A percentile compares a stretch with the other conserved stretches of the same genome.
phyloP scores from a whole-genome alignment of 2,888 invertebrate genomes.

The Trichogramma dendrolimi region DNA sequence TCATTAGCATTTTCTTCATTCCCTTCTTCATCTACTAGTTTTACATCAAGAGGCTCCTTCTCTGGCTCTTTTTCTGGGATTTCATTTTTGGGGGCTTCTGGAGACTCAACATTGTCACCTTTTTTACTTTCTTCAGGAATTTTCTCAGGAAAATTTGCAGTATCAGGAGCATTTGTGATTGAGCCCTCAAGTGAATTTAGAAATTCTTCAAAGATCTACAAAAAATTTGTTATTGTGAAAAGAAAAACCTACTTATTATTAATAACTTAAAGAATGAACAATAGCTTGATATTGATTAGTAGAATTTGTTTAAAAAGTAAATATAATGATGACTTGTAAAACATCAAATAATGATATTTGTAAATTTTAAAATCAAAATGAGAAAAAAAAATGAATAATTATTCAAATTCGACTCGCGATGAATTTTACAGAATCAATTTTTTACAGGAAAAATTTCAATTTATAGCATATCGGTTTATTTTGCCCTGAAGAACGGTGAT shows the following conservation, averaged over 20 bases:
- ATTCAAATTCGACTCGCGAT: too few relatives aligned
- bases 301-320: not conserved
- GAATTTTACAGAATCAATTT: constrained; percentile 12
- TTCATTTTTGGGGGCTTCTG: constrained; percentile 19
- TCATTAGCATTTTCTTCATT: constrained; percentile 26
- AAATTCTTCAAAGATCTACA: constrained; percentile 48
- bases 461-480: not conserved
- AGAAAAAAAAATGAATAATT: too few relatives aligned
- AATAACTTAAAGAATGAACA: not conserved
- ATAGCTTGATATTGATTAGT: not conserved
- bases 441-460: constrained; percentile 7
- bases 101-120: constrained; percentile 3
- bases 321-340: too few relatives aligned
- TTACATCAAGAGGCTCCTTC: constrained; percentile 18
- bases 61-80: constrained; percentile 8
- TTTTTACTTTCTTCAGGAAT: constrained; percentile 22
- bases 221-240: constrained; percentile 22
- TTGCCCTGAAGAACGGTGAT: not conserved
- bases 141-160: constrained; percentile 20
- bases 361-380: too few relatives aligned
- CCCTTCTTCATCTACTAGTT: constrained; percentile 20
- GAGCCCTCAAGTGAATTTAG: constrained; percentile 39
- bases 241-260: constrained; percentile 9
- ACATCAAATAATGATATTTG: too few relatives aligned
- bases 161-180: constrained; percentile 21